Conservation (phyloP, 2,113 vertebrate species). For the Serilophus lunatus region DNA sequence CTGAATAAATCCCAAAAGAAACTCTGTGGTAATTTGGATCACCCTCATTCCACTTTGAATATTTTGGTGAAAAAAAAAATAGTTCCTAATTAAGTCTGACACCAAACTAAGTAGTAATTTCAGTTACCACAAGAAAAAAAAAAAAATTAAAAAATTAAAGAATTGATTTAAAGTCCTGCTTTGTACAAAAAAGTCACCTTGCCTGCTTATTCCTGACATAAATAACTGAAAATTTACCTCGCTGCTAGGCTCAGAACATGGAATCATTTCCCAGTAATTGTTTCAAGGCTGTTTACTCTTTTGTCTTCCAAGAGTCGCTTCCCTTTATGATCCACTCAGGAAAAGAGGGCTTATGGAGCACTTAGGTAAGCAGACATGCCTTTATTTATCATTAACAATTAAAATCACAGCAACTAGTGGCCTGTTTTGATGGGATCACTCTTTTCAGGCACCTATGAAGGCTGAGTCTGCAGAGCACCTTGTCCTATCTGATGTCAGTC, state of each 20-base stretch:
- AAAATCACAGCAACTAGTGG: background rate
- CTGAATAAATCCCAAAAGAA: background rate
- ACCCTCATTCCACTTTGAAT: background rate
- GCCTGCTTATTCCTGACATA: background rate
- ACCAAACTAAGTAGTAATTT: background rate
- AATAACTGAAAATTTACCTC: background rate
- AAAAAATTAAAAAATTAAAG: background rate
- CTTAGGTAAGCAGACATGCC: accelerated
- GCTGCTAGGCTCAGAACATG: background rate
- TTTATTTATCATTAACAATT: background rate
- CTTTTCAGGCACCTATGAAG: background rate
- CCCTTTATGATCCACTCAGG: background rate
- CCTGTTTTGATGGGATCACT: background rate
- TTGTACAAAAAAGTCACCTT: background rate
- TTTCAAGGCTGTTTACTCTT: background rate
- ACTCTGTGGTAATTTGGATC: background rate
- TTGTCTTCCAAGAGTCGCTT: background rate
- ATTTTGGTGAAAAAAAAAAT: background rate
- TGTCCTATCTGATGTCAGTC: background rate
- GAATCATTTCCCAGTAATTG: background rate
- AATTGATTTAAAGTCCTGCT: background rate
- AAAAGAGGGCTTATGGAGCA: background rate
- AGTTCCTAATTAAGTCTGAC: background rate
- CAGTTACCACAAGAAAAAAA: background rate
- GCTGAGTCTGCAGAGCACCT: background rate